Evolutionary conservation across 1,140 invertebrate genomes (phyloP), one percentile per base, ranked within the genome.

Genomic region (Zophobas atratus): DNA sequence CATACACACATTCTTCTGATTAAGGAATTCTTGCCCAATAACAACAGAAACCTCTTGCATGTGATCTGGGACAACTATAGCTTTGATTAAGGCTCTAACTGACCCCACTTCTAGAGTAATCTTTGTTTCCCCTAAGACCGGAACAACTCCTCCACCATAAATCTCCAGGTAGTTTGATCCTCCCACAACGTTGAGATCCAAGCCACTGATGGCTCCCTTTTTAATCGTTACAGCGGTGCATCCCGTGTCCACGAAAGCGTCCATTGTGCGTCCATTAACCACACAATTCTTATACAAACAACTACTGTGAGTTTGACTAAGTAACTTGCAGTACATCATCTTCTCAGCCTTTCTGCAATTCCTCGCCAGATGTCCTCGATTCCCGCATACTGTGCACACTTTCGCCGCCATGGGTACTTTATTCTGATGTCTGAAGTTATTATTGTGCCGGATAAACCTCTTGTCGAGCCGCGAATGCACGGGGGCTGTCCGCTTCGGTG

Each of bases 341-440:
- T 80, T 60, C 60, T 81, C 39, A 70, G 39, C 41, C 51, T 77
- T 71, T 76, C 80, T 57, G 60, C 81, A 82, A 34, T 73, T 73
- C 34, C 76, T 32, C 5, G 75, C 53, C 8, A 77, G 5, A 67
- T 82, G 81, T 36, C 81, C 81, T 46, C 77, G 43, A 67, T 79
- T 80, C 20, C 76, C 76, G 67, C 81, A 82, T 20, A 78, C 81
- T 20, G 57, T 71, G 76, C 81, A 82, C 5, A 72, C 76, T 20
- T 70, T 70, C 1, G 49, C 49, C 32, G 57, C 75, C 56, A 38
- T 72, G 39, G 39, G 56, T 33, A 39, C 20, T 49, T 57, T 39
- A 35, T 8, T 60, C 1, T 70, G 46, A 1, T 70, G 34, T 60
- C 35, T 20, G 56, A 49, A 78, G 33, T 51, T 43, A 1, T 70